Conservation (phyloP, 1,140 invertebrate genomes). For the Dendroctonus valens region DNA sequence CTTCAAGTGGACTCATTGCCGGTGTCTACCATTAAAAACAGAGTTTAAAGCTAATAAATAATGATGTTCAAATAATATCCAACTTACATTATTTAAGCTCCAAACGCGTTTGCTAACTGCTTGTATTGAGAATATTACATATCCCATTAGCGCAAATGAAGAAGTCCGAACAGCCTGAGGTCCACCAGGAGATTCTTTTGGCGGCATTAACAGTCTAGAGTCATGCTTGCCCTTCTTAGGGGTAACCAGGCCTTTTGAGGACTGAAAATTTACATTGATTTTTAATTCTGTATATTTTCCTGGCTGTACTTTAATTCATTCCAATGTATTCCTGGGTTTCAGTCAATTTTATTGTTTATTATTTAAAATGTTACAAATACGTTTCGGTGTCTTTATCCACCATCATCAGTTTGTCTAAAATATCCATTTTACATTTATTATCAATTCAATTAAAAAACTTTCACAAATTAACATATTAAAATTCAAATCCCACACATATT, state of each 20-base stretch:
- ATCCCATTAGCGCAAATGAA: conserved; percentile 74
- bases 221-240: conserved; percentile 65
- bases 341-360: too few species aligned
- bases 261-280: conserved; percentile 45
- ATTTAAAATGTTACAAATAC: too few species aligned
- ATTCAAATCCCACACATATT: too few species aligned
- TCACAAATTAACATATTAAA: too few species aligned
- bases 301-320: too few species aligned
- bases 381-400: too few species aligned
- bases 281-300: too few species aligned
- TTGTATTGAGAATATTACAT: conserved; percentile 76
- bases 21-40: conserved; percentile 56
- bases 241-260: conserved; percentile 55
- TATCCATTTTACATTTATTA: too few species aligned
- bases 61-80: neutral
- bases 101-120: conserved; percentile 76
- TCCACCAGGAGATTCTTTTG: conserved; percentile 79
- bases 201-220: conserved; percentile 62
- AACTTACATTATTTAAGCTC: conserved; percentile 72
- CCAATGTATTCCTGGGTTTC: too few species aligned
- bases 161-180: conserved; percentile 78
- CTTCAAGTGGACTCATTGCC: conserved; percentile 71
- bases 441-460: too few species aligned
- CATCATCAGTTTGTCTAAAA: too few species aligned
- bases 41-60: conserved; percentile 23